Evolutionary conservation across 2,888 invertebrate species (phyloP).

Genomic region (Deilephila porcellus): DNA sequence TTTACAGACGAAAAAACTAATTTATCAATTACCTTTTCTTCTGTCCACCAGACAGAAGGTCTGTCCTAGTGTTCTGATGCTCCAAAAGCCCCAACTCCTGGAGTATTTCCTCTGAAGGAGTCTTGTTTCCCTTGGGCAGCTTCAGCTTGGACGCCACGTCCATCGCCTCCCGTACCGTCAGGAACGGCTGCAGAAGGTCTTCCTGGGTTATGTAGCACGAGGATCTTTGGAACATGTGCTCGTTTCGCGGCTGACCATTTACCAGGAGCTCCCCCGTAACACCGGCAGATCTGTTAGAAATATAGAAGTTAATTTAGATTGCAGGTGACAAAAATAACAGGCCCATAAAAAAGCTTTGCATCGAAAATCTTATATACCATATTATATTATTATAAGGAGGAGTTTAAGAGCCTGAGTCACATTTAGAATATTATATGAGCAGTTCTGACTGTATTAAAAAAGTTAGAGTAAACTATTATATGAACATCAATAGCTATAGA

Average conservation of each 20-base stretch:
- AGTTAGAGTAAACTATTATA: too few relatives aligned
- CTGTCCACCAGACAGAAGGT: slow-evolving; percentile 90
- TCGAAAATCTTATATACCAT: too few relatives aligned
- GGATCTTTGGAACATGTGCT: slow-evolving; percentile 87
- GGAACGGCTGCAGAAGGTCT: slow-evolving; percentile 88
- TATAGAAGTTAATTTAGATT: not conserved
- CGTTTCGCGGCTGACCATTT: slow-evolving; percentile 87
- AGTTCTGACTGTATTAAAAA: too few relatives aligned
- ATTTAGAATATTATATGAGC: too few relatives aligned
- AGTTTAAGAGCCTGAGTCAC: too few relatives aligned
- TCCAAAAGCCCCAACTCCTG: slow-evolving; percentile 87
- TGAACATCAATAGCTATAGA: too few relatives aligned
- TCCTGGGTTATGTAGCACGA: slow-evolving; percentile 94
- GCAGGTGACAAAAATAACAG: not conserved
- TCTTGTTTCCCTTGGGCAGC: slow-evolving; percentile 81
- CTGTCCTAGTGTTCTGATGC: slow-evolving; percentile 86
- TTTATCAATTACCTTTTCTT: slow-evolving; percentile 83
- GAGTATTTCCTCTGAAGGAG: slow-evolving; percentile 82
- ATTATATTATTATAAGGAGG: too few relatives aligned
- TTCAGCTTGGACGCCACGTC: slow-evolving; percentile 91
- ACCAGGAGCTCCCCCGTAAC: slow-evolving; percentile 88
- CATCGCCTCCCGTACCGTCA: slow-evolving; percentile 91
- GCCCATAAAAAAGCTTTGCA: too few relatives aligned
- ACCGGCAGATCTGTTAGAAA: slow-evolving; percentile 83
- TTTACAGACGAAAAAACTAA: too few relatives aligned